Percentiles rank a stretch among this genome's conserved stretches.
Conservation (phyloP, 2,113 vertebrate species). For the Entomyzon cyanotis region DNA sequence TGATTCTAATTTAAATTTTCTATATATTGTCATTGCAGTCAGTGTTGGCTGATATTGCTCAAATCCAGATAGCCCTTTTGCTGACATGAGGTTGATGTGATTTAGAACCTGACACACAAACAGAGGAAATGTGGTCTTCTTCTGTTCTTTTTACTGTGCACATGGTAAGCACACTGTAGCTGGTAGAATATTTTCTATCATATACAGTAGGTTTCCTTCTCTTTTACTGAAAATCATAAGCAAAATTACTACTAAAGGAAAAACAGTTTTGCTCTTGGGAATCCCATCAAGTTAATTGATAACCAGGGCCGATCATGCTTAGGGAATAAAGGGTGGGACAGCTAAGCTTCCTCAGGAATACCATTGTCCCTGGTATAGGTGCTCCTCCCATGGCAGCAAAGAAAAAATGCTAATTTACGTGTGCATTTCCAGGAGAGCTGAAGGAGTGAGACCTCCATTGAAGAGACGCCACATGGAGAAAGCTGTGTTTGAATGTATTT, state of each 20-base stretch:
- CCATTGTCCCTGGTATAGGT: neutral
- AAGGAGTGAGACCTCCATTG: neutral
- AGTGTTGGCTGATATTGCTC: conserved; percentile 46
- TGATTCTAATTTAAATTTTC: conserved; percentile 60
- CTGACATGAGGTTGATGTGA: neutral
- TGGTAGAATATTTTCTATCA: neutral
- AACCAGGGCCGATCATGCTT: neutral
- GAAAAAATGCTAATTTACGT: neutral
- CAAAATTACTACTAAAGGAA: conserved; percentile 19
- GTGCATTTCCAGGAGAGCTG: neutral
- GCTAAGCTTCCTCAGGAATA: neutral
- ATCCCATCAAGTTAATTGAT: neutral
- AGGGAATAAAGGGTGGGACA: neutral
- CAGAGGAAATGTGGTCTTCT: neutral
- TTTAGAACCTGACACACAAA: conserved; percentile 62
- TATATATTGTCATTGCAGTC: conserved; percentile 27
- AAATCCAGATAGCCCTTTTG: conserved; percentile 49
- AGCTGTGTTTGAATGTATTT: neutral
- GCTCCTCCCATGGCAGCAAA: neutral
- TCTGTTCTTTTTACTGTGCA: conserved; percentile 8
- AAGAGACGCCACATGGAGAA: neutral
- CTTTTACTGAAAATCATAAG: conserved; percentile 15
- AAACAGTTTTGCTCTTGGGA: conserved; percentile 24
- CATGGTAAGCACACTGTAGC: neutral
- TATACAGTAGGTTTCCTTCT: neutral